phyloP scores from a whole-genome alignment of 2,113 vertebrate genomes.

The Capreolus pygargus region DNA sequence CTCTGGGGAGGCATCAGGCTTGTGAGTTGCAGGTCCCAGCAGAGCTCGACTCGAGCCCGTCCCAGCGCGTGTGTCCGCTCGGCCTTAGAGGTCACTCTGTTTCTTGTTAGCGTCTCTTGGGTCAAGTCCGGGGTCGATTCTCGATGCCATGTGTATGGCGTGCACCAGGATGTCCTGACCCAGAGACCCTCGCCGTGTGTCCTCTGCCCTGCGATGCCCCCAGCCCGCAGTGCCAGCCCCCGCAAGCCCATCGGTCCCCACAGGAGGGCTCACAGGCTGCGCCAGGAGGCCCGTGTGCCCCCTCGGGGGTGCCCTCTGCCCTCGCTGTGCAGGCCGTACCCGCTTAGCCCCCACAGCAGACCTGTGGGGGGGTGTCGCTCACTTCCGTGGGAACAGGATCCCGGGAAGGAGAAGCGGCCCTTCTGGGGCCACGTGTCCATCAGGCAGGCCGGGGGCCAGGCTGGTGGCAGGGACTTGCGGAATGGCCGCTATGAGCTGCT shows the following conservation, averaged over 20 bases:
- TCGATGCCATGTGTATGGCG: not conserved
- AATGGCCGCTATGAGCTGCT: fast-evolving
- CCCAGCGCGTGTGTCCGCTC: not conserved
- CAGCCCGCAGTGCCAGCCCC: not conserved
- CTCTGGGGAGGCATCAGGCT: not conserved
- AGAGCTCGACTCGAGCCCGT: not conserved
- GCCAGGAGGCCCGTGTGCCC: not conserved
- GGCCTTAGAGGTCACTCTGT: not conserved
- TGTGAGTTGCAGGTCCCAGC: not conserved
- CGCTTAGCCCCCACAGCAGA: not conserved
- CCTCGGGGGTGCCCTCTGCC: too few species aligned
- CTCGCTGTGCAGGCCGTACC: not conserved
- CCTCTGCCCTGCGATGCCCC: not conserved
- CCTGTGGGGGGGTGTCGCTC: not conserved
- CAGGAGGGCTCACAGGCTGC: not conserved
- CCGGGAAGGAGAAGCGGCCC: not conserved
- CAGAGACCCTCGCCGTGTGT: not conserved
- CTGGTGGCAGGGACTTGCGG: not conserved
- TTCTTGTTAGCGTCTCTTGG: not conserved
- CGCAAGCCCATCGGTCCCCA: not conserved
- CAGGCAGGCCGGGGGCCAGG: not conserved
- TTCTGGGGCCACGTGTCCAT: not conserved
- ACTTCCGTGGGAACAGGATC: not conserved
- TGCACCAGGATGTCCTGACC: too few species aligned
- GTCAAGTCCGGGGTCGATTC: not conserved